Percentiles rank a stretch among this genome's conserved stretches.
Evolutionary conservation across 2,797 vertebrate species (phyloP).

Genomic region (Meriones psammophilus): DNA sequence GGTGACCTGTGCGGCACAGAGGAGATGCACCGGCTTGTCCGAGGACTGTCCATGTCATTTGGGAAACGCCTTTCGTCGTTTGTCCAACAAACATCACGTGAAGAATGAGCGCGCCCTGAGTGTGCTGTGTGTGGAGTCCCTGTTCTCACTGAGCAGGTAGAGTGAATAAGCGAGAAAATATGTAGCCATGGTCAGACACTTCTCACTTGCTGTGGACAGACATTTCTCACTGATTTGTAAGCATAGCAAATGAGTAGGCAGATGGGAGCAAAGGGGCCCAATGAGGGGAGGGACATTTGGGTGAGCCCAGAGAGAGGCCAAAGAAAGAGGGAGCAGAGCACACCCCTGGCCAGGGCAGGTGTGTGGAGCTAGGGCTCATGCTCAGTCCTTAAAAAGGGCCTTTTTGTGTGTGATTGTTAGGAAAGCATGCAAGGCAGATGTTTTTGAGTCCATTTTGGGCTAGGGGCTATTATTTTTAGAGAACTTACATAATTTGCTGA

Average conservation of each 20-base stretch:
- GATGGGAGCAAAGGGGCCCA: not conserved
- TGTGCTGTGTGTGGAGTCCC: not conserved
- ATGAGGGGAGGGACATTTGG: not conserved
- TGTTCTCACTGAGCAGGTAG: not conserved
- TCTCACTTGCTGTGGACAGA: not conserved
- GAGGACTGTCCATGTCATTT: not conserved
- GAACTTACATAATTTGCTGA: not conserved
- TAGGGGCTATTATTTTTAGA: not conserved
- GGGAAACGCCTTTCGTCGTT: not conserved
- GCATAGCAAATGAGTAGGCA: too few relatives aligned
- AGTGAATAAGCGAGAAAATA: not conserved
- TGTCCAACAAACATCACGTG: not conserved
- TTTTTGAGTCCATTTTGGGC: rapidly evolving
- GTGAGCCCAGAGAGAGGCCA: not conserved
- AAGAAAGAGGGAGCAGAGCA: too few relatives aligned
- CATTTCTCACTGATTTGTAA: too few relatives aligned
- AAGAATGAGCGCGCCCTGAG: not conserved
- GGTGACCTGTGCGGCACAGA: not conserved
- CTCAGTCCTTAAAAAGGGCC: not conserved
- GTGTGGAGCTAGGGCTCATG: not conserved
- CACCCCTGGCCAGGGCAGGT: not conserved
- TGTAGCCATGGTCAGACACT: not conserved
- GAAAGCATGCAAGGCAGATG: not conserved
- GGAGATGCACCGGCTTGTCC: not conserved
- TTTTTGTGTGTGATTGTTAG: not conserved